Percentiles rank a stretch among this genome's conserved stretches.
Conservation (phyloP, 2,888 invertebrate genomes). For the Eretmocerus hayati region DNA sequence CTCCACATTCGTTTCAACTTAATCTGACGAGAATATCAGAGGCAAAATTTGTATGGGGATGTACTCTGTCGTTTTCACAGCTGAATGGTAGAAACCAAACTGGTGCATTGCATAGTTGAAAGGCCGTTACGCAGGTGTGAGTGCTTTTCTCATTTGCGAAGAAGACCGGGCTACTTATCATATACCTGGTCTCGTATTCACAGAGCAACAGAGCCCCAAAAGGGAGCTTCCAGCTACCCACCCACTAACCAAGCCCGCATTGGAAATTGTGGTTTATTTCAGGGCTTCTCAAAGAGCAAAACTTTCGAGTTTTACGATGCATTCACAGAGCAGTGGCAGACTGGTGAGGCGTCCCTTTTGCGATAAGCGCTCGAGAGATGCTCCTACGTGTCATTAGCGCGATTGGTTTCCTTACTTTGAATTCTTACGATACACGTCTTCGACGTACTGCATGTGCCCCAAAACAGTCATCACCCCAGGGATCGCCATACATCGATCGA, state of each 20-base stretch:
- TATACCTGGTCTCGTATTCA: not conserved
- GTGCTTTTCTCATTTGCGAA: constrained; percentile 17
- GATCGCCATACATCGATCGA: no score
- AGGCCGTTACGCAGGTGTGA: constrained; percentile 3
- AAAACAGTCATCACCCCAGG: no score
- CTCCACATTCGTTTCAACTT: no score
- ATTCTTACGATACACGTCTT: constrained; percentile 16
- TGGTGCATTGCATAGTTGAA: no score
- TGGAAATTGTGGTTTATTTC: constrained; percentile 22
- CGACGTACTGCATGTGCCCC: no score
- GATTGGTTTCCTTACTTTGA: constrained; percentile 22
- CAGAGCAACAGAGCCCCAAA: not conserved
- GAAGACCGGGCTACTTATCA: constrained; percentile 1
- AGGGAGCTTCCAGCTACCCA: not conserved
- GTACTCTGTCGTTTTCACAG: no score
- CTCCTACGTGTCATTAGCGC: constrained; percentile 24
- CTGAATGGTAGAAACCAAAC: no score
- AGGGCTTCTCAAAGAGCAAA: constrained; percentile 14
- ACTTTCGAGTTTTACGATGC: constrained; percentile 8
- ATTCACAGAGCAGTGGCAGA: constrained; percentile 1
- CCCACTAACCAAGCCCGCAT: constrained; percentile 8
- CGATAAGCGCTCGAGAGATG: constrained; percentile 15
- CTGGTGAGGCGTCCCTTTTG: not conserved
- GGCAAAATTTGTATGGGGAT: no score
- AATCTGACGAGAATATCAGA: no score